A percentile compares a stretch with the other conserved stretches of the same genome.
Conservation (phyloP, 2,888 invertebrate species). For the Ernsta delagoae region DNA sequence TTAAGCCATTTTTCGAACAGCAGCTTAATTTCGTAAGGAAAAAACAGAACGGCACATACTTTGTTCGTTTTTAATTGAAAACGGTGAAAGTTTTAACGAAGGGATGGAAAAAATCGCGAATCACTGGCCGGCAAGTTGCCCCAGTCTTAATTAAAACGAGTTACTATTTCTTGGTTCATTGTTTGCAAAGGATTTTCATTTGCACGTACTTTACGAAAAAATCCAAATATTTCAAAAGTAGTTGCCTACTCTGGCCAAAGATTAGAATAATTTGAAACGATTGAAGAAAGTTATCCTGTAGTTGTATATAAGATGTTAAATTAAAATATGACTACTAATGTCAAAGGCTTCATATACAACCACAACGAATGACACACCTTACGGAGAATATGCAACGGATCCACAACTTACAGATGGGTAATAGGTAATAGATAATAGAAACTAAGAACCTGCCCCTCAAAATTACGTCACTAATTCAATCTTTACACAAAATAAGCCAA, state of each 20-base stretch:
- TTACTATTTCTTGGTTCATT: conserved; percentile 56
- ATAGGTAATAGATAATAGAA: too few relatives aligned
- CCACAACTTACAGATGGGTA: too few relatives aligned
- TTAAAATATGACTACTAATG: too few relatives aligned
- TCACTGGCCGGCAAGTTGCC: conserved; percentile 36
- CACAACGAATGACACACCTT: too few relatives aligned
- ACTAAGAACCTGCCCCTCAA: neutral
- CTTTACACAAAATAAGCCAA: neutral
- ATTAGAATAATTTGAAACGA: too few relatives aligned
- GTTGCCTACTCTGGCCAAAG: too few relatives aligned
- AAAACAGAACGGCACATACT: conserved; percentile 41
- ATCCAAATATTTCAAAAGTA: neutral
- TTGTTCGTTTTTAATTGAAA: conserved; percentile 67
- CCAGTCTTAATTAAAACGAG: conserved; percentile 60
- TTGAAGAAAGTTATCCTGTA: too few relatives aligned
- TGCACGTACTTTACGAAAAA: neutral
- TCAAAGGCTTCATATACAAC: too few relatives aligned
- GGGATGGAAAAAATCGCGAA: conserved; percentile 56
- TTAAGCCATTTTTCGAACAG: conserved; percentile 29
- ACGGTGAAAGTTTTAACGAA: conserved; percentile 69
- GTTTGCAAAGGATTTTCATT: conserved; percentile 48
- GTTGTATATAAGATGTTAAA: too few relatives aligned
- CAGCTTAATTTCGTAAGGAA: conserved; percentile 20
- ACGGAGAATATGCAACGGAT: too few relatives aligned
- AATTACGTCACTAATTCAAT: neutral